Percentiles rank a stretch among this genome's conserved stretches.
Evolutionary conservation across 1,140 invertebrate species (phyloP).

Genomic region (Laupala kohalensis): DNA sequence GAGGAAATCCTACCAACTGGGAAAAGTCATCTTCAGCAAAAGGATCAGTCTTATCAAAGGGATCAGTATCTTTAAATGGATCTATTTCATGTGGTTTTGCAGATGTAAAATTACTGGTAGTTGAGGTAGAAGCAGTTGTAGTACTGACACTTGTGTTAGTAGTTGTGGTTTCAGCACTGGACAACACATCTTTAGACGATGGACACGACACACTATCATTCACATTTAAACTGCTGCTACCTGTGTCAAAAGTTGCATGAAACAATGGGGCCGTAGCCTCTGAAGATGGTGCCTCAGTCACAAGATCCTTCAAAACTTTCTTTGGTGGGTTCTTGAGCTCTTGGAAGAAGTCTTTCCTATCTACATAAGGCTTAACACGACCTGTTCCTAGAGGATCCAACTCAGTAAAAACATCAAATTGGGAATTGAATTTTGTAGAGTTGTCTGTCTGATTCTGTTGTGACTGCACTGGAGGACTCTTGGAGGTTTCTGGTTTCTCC

Average conservation of each 20-base stretch:
- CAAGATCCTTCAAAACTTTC: slow-evolving; percentile 75
- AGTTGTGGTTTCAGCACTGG: neutral
- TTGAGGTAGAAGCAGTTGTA: neutral
- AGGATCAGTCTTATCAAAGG: slow-evolving; percentile 48
- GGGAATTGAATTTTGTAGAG: slow-evolving; percentile 18
- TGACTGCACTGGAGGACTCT: slow-evolving; percentile 12
- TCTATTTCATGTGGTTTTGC: slow-evolving; percentile 27
- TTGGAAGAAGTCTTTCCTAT: slow-evolving; percentile 91
- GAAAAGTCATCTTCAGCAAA: slow-evolving; percentile 39
- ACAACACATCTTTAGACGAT: neutral
- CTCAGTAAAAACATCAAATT: slow-evolving; percentile 76
- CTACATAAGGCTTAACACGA: slow-evolving; percentile 76
- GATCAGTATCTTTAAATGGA: slow-evolving; percentile 57
- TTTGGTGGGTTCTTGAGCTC: slow-evolving; percentile 84
- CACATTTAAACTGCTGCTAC: slow-evolving; percentile 3
- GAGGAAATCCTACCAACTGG: slow-evolving; percentile 15
- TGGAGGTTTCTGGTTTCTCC: neutral
- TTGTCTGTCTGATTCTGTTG: slow-evolving; percentile 3
- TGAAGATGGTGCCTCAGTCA: slow-evolving; percentile 15
- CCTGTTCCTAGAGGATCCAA: slow-evolving; percentile 82
- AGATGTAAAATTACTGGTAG: neutral
- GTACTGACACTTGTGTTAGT: neutral
- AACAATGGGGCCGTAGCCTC: slow-evolving; percentile 19
- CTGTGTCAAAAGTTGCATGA: slow-evolving; percentile 21
- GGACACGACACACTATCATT: neutral